Base-by-base conservation (phyloP, 1,140 invertebrate species). In the Hermatobates lingyangjiaoensis region DNA sequence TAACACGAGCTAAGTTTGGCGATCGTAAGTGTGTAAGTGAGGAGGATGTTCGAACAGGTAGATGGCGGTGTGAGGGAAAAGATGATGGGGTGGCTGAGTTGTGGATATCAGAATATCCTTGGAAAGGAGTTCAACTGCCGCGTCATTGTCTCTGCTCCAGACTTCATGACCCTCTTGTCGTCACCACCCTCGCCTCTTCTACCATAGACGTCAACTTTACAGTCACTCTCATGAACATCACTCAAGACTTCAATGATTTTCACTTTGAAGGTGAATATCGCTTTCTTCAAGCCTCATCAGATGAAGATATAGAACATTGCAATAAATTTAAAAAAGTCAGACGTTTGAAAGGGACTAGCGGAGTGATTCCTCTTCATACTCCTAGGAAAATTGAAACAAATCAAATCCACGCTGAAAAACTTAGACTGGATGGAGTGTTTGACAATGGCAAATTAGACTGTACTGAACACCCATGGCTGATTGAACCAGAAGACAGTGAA, bases 241-340 rank as follows among this genome's bases (percentile, higher is more conserved):
- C 76, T 10, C 80, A 88, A 63, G 83, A 87, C 66, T 84, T 81
- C 57, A 73, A 75, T 34, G 77, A 84, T 63, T 87, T 83, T 63
- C 75, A 74, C 57, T 88, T 88, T 64, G 83, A 87, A 60, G 83
- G 79, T 0, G 57, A 62, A 45, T 63, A 61, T 42, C 52, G 58
- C 15, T 63, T 63, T 34, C 34, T 60, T 20, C 40, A 50, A 1
- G 56, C 53, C 23, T 18, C 55, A 1, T 45, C 53, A 3, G 53
- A 59, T 1, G 48, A 55, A 0, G 66, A 66, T 15, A 68, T 69
- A 45, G 71, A 76, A 27, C 64, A 71, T 21, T 80, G 77, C 59
- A 68, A 71, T 2, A 71, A 73, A 46, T 72, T 70, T 26, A 75
- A 77, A 64, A 74, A 77, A 40, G 73, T 76, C 34, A 64, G 78